Conservation (phyloP, 2,888 invertebrate species). For the Ectropis crepuscularia region DNA sequence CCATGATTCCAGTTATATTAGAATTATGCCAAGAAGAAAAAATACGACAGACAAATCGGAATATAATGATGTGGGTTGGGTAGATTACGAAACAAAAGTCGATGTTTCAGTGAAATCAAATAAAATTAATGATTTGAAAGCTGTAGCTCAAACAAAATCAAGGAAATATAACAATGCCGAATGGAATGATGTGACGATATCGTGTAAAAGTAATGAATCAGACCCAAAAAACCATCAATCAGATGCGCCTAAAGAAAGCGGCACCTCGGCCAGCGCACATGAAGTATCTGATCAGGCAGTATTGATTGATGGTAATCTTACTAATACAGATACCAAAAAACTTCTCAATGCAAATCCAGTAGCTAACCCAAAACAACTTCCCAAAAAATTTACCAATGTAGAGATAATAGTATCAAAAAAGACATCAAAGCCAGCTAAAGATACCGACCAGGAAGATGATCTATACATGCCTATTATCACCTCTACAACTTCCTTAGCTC, state of each 20-base stretch:
- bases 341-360: constrained; percentile 64
- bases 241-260: background rate
- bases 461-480: constrained; percentile 65
- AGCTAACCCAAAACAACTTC: constrained; percentile 71
- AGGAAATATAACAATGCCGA: background rate
- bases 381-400: constrained; percentile 48
- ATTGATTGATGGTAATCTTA: constrained; percentile 4
- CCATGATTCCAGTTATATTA: constrained; percentile 54
- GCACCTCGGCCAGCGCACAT: background rate
- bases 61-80: constrained; percentile 50
- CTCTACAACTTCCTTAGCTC: constrained; percentile 64
- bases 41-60: constrained; percentile 26
- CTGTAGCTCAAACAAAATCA: background rate
- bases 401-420: constrained; percentile 18
- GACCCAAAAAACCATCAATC: background rate
- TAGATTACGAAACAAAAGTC: constrained; percentile 7
- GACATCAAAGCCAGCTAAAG: constrained; percentile 8
- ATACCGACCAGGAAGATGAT: constrained; percentile 30
- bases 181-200: no score
- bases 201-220: background rate
- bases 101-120: no score
- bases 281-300: background rate
- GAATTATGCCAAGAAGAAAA: constrained; percentile 60
- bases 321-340: constrained; percentile 38
- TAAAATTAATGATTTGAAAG: no score